Base-by-base conservation (phyloP, 2,113 vertebrate genomes). In the Gobiocypris rarus region DNA sequence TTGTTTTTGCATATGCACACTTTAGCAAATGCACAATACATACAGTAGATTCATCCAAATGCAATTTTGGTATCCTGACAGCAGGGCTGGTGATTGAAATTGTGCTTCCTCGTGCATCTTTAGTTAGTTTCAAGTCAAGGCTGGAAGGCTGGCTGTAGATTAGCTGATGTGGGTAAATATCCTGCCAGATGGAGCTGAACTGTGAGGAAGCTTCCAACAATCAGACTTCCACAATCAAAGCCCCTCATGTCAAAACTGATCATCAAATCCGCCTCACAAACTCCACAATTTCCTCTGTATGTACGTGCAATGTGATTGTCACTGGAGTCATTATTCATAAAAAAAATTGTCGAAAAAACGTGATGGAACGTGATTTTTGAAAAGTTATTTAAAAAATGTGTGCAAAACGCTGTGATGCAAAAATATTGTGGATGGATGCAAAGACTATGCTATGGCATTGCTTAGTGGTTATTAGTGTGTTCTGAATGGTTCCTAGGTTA, bases 141-240 rank as follows among this genome's bases (percentile, higher is more conserved):
- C 38, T 38, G 56, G 59, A 75, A 86, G 83, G 59, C 83, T 34
- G 85, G 70, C 85, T 83, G 70, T 41, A 76, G 69, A 81, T 83
- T 86, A 86, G 52, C 61, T 43, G 52, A 70, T 48, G 58, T 28
- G 65, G n/a, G 77, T 75, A 17, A 70, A 24, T 56, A 52, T 65
- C 84, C 38, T 34, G 81, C 48, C 86, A 87, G 86, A 87, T 85
- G 84, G 86, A 22, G 81, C 4, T 10, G n/a, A 52, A 9, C 48
- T n/a, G 69, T 50, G 48, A n/a, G 76, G 84, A 85, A 22, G 84
- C 73, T 83, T 84, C 76, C n/a, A 71, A 82, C 56, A 82, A 85
- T 83, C 83, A 76, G 70, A 78, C 77, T 70, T 87, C 74, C 74
- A 77, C 81, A 85, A 87, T 87, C 86, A 87, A 82, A 87, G 78